Conservation (phyloP, 2,113 vertebrate genomes). For the Boulengeromyrus knoepffleri region DNA sequence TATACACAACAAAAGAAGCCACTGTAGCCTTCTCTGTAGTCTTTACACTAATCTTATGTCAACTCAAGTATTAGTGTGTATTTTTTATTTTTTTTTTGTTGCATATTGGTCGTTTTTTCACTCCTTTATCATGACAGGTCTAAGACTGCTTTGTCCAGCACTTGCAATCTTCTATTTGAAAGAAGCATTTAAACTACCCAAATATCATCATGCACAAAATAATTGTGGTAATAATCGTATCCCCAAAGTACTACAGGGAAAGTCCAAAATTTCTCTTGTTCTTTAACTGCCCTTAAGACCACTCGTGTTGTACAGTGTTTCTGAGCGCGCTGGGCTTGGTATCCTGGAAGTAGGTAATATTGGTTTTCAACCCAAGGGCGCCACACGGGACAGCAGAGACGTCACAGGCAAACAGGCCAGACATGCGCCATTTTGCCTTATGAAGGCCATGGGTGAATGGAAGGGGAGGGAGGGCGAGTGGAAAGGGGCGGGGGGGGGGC, state of each 20-base stretch:
- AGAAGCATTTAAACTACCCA: background rate
- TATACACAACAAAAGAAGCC: slow-evolving; percentile 68
- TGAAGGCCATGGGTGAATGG: too few species aligned
- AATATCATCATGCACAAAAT: slow-evolving; percentile 15
- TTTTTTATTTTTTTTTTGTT: slow-evolving; percentile 61
- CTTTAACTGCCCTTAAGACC: background rate
- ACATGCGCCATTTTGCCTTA: background rate
- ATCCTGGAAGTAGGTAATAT: background rate
- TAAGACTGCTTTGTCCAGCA: slow-evolving; percentile 7
- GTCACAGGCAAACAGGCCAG: background rate
- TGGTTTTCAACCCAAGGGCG: background rate
- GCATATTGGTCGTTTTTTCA: slow-evolving; percentile 27
- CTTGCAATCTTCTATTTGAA: background rate
- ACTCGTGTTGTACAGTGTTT: background rate
- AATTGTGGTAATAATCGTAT: background rate
- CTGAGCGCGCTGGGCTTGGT: background rate
- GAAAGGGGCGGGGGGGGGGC: background rate
- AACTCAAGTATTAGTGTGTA: slow-evolving; percentile 74
- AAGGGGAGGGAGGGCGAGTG: background rate
- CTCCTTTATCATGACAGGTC: background rate
- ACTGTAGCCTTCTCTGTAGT: background rate
- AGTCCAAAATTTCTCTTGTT: background rate
- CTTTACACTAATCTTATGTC: slow-evolving; percentile 13
- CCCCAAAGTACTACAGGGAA: background rate
- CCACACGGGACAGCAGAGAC: background rate